Percentiles rank a stretch among this genome's conserved stretches.
Conservation (phyloP, 2,888 invertebrate genomes). For the Orthonevra nobilis region DNA sequence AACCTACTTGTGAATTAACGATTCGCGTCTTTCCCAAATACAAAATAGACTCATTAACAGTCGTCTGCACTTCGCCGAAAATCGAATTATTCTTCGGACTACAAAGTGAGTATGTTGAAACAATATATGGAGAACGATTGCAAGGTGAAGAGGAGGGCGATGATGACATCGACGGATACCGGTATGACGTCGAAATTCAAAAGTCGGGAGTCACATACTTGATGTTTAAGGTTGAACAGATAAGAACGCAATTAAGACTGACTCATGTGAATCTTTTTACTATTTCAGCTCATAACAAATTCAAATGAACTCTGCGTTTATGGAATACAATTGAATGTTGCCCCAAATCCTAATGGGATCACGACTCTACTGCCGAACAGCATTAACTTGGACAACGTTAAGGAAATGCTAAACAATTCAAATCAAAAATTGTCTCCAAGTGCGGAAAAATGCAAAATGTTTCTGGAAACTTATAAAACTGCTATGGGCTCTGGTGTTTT, state of each 20-base stretch:
- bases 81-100: conserved; percentile 76
- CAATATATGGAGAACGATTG: conserved; percentile 74
- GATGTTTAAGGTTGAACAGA: conserved; percentile 73
- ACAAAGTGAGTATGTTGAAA: conserved; percentile 76
- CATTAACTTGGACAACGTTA: conserved; percentile 76
- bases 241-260: conserved; percentile 20
- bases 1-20: conserved; percentile 74
- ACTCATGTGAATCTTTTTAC: neutral
- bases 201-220: conserved; percentile 75
- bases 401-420: conserved; percentile 74
- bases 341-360: conserved; percentile 76
- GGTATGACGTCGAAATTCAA: conserved; percentile 77
- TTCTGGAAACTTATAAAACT: conserved; percentile 72
- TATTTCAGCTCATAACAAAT: conserved; percentile 72
- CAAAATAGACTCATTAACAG: conserved; percentile 75
- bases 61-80: conserved; percentile 76
- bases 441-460: conserved; percentile 75
- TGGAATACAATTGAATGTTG: conserved; percentile 75
- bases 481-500: conserved; percentile 9
- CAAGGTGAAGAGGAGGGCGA: conserved; percentile 72
- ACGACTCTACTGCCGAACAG: conserved; percentile 73
- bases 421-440: conserved; percentile 72
- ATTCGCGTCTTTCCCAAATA: conserved; percentile 73
- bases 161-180: conserved; percentile 73
- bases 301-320: conserved; percentile 76